phyloP scores from a whole-genome alignment of 1,140 invertebrate genomes.

The Pogonomyrmex barbatus region DNA sequence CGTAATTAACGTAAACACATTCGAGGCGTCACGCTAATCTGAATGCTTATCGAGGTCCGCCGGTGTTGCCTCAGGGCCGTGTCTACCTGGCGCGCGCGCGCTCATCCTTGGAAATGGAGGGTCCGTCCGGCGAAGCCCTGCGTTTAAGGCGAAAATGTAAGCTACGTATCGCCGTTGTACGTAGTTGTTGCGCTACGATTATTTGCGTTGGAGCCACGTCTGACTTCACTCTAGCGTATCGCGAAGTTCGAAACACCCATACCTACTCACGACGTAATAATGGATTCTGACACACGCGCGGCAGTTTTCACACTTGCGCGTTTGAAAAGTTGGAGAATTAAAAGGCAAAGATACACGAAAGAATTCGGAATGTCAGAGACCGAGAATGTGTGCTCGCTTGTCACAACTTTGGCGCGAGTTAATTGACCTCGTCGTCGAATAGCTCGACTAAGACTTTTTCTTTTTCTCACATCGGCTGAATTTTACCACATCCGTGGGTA shows the following conservation, averaged over 20 bases:
- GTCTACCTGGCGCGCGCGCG: slow-evolving; percentile 76
- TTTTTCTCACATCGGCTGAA: slow-evolving; percentile 46
- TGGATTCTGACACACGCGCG: neutral
- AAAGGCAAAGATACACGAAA: neutral
- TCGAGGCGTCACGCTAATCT: slow-evolving; percentile 85
- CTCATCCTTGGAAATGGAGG: slow-evolving; percentile 75
- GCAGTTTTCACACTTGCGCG: neutral
- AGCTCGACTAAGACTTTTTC: slow-evolving; percentile 37
- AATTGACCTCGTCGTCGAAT: slow-evolving; percentile 26
- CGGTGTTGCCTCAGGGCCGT: slow-evolving; percentile 81
- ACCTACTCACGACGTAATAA: slow-evolving; percentile 24
- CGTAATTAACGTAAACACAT: slow-evolving; percentile 87
- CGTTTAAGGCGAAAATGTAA: slow-evolving; percentile 34
- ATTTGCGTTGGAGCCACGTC: slow-evolving; percentile 4
- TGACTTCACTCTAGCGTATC: slow-evolving; percentile 2
- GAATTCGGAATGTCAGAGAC: neutral
- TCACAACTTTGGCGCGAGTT: slow-evolving; percentile 25
- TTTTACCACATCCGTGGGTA: slow-evolving; percentile 27
- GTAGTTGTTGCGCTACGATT: slow-evolving; percentile 4
- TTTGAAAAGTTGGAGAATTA: slow-evolving; percentile 23
- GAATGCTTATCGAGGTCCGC: slow-evolving; percentile 84
- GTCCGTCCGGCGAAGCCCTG: neutral
- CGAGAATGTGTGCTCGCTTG: neutral
- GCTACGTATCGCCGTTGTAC: neutral
- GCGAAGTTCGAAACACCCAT: neutral